A percentile compares a stretch with the other conserved stretches of the same genome.
These are phyloP conservation scores for Pedionomus torquatus DNA, from an alignment of 2,113 vertebrate species.

Conservation along the genomic window DNA sequence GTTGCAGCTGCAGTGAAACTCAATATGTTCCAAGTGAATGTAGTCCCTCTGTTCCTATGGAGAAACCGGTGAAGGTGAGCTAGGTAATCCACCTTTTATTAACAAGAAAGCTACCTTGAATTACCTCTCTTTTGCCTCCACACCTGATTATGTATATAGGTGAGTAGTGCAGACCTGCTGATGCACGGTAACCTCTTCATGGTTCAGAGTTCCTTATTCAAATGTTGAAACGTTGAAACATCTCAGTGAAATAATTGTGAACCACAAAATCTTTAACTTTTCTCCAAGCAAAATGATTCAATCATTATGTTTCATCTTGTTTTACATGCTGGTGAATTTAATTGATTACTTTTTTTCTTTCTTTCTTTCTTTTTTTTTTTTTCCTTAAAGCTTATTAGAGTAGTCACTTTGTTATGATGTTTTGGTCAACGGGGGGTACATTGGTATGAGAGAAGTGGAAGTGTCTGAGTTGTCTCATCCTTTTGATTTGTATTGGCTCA, in stretches of 20 bases:
- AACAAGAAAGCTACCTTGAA: not conserved
- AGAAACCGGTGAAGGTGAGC: not conserved
- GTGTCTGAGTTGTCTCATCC: not conserved
- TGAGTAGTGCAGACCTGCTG: not conserved
- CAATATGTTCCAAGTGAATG: rapidly evolving
- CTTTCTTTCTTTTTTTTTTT: too few relatives aligned
- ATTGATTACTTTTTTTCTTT: not conserved
- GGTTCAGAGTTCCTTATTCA: not conserved
- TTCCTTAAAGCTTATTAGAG: too few relatives aligned
- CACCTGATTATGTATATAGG: not conserved
- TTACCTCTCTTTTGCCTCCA: rapidly evolving
- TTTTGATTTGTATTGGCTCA: not conserved
- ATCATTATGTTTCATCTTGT: not conserved
- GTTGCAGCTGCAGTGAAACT: not conserved
- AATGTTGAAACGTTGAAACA: not conserved
- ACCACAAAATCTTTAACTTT: not conserved
- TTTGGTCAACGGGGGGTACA: not conserved
- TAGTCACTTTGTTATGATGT: not conserved
- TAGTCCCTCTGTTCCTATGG: not conserved
- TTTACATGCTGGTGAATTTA: not conserved
- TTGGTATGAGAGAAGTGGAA: not conserved
- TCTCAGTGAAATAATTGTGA: not conserved
- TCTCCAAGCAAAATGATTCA: too few relatives aligned
- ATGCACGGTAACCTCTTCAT: not conserved
- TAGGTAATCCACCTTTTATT: not conserved